Percentiles rank a stretch among this genome's conserved stretches.
phyloP scores from a whole-genome alignment of 2,113 vertebrate species.

The Sardina pilchardus region DNA sequence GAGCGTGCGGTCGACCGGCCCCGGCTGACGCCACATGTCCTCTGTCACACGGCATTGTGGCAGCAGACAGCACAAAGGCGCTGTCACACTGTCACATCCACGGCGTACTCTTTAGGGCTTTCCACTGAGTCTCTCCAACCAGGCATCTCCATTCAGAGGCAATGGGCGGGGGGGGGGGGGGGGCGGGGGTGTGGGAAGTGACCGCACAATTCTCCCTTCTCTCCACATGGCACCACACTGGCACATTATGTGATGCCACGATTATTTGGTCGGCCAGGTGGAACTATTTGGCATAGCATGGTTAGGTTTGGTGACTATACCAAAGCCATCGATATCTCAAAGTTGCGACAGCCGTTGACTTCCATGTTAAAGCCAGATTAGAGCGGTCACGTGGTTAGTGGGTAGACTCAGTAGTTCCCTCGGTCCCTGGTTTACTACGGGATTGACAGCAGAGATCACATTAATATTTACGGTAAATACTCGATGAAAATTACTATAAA shows the following conservation, averaged over 20 bases:
- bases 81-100: neutral
- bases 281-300: neutral
- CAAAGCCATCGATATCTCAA: too few relatives aligned
- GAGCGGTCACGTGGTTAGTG: too few relatives aligned
- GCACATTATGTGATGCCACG: neutral
- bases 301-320: neutral
- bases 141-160: neutral
- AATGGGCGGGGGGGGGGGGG: neutral
- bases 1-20: neutral
- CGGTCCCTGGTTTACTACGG: too few relatives aligned
- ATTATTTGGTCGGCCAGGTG: neutral
- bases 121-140: neutral
- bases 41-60: neutral
- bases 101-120: neutral
- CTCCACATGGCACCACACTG: neutral
- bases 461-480: too few relatives aligned
- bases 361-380: too few relatives aligned
- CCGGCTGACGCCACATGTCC: neutral
- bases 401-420: too few relatives aligned
- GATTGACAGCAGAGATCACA: too few relatives aligned
- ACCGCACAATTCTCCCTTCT: neutral
- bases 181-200: neutral
- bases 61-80: neutral
- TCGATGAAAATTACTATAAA: too few relatives aligned
- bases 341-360: too few relatives aligned